Conservation (phyloP, 2,888 invertebrate species). For the Globia sparganii region DNA sequence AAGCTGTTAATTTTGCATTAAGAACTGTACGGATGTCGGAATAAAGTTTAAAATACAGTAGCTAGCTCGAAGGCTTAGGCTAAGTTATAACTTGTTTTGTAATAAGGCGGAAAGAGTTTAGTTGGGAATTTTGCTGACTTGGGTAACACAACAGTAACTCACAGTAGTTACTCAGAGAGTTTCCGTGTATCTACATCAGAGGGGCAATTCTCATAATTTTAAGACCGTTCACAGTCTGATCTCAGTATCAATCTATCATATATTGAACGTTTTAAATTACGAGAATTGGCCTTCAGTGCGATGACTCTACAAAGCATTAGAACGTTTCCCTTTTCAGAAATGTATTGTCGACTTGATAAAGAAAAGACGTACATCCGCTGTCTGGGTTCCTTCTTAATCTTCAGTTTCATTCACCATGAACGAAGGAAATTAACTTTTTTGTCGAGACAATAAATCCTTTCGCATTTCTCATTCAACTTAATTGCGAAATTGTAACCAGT, state of each 20-base stretch:
- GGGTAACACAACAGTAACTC: not conserved
- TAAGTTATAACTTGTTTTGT: no score
- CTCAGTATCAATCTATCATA: no score
- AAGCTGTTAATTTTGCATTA: no score
- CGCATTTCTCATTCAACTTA: conserved; percentile 49
- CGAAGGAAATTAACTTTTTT: conserved; percentile 48
- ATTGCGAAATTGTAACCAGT: conserved; percentile 58
- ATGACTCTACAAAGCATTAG: not conserved
- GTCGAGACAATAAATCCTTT: conserved; percentile 51
- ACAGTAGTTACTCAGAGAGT: not conserved
- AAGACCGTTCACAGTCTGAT: no score
- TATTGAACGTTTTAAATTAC: no score
- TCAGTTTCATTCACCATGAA: conserved; percentile 22
- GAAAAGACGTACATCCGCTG: not conserved
- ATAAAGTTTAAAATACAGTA: no score
- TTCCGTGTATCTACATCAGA: not conserved
- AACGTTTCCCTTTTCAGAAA: conserved; percentile 1
- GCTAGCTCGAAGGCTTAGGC: no score
- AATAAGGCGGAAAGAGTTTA: no score
- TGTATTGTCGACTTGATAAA: not conserved
- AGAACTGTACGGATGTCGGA: no score
- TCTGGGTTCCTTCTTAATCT: conserved; percentile 23
- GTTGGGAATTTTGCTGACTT: not conserved
- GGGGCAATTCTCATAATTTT: no score
- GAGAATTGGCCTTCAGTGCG: no score